Evolutionary conservation across 2,888 invertebrate species (phyloP).

Genomic region (Entomobrya proxima): DNA sequence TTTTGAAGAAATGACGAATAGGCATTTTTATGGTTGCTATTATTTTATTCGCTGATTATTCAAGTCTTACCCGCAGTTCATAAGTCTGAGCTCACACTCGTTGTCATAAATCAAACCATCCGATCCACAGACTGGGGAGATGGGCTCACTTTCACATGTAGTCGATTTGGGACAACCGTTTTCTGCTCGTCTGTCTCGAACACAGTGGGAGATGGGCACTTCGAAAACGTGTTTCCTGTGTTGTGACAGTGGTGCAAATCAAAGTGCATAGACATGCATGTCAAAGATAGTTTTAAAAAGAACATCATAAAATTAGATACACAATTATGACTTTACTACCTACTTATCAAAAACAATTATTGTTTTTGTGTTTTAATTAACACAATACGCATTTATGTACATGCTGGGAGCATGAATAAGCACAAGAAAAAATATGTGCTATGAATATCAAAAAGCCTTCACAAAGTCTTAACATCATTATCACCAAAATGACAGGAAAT

Average conservation of each 20-base stretch:
- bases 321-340: neutral
- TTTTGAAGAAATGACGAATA: too few species aligned
- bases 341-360: slow-evolving; percentile 31
- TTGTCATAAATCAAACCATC: slow-evolving; percentile 92
- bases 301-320: neutral
- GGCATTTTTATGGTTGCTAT: neutral
- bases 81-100: slow-evolving; percentile 91
- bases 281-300: neutral
- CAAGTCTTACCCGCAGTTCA: slow-evolving; percentile 88
- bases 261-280: neutral
- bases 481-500: neutral
- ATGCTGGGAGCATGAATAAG: neutral
- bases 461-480: neutral
- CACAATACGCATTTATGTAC: neutral
- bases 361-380: slow-evolving; percentile 32
- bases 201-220: slow-evolving; percentile 92
- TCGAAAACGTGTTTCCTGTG: slow-evolving; percentile 92
- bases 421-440: neutral
- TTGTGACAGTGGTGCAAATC: neutral
- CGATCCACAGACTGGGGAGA: slow-evolving; percentile 88
- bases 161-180: slow-evolving; percentile 76
- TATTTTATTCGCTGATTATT: neutral
- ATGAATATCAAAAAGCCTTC: neutral
- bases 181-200: slow-evolving; percentile 79
- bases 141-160: slow-evolving; percentile 84